Conservation (phyloP, 2,888 invertebrate genomes). For the Sinopyrophorus schimmeli region DNA sequence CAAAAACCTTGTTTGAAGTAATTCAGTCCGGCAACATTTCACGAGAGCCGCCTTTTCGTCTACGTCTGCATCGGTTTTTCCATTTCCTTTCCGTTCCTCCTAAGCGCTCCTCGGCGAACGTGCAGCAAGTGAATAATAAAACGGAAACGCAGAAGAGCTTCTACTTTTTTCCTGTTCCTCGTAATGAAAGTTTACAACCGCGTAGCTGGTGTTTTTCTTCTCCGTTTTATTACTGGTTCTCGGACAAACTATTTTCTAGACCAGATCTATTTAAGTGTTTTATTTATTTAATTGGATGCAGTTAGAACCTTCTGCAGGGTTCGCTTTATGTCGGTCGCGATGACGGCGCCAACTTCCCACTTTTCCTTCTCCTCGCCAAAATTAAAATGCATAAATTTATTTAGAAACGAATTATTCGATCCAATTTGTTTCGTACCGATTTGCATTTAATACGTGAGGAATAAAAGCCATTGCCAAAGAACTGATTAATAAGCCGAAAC, state of each 20-base stretch:
- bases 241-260: slow-evolving; percentile 37
- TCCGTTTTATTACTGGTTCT: slow-evolving; percentile 32
- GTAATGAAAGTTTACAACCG: slow-evolving; percentile 39
- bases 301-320: slow-evolving; percentile 31
- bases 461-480: too few species aligned
- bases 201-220: slow-evolving; percentile 32
- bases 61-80: slow-evolving; percentile 17
- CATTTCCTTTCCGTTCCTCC: slow-evolving; percentile 4
- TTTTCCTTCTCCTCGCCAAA: slow-evolving; percentile 6
- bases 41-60: slow-evolving; percentile 21
- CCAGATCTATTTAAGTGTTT: slow-evolving; percentile 43
- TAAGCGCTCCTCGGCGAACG: slow-evolving; percentile 16
- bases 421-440: neutral
- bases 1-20: slow-evolving; percentile 30
- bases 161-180: slow-evolving; percentile 21
- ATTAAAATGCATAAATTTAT: slow-evolving; percentile 14
- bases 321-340: slow-evolving; percentile 10
- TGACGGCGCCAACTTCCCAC: slow-evolving; percentile 4
- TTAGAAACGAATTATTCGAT: slow-evolving; percentile 8
- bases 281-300: slow-evolving; percentile 44
- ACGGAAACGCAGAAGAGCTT: slow-evolving; percentile 18
- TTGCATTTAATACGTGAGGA: slow-evolving; percentile 3
- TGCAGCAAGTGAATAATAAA: slow-evolving; percentile 26
- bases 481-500: too few species aligned
- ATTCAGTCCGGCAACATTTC: slow-evolving; percentile 23